phyloP scores from a whole-genome alignment of 2,797 vertebrate genomes.

The Iguana delicatissima region DNA sequence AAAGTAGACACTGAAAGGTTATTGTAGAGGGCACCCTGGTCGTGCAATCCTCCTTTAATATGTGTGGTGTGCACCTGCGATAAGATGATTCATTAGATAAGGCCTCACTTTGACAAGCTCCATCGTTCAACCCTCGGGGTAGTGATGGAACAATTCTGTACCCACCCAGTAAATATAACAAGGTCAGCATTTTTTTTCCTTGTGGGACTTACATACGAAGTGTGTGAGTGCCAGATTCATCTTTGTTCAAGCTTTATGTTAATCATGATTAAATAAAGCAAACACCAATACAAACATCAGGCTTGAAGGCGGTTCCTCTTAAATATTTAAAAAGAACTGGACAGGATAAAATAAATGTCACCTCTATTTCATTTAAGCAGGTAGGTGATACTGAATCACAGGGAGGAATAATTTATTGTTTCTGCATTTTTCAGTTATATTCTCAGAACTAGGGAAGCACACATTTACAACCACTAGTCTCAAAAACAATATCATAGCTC shows the following conservation, averaged over 20 bases:
- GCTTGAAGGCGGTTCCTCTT: constrained; percentile 29
- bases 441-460: background rate
- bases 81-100: constrained; percentile 99
- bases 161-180: constrained; percentile 96
- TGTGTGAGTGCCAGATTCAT: constrained; percentile 78
- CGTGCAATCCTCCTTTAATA: constrained; percentile 95
- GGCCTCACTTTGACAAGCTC: constrained; percentile 94
- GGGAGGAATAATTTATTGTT: background rate
- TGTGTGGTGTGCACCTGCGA: constrained; percentile 95
- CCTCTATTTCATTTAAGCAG: constrained; percentile 16
- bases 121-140: constrained; percentile 98
- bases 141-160: constrained; percentile 98
- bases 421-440: constrained; percentile 23
- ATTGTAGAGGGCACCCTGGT: constrained; percentile 92
- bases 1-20: constrained; percentile 91
- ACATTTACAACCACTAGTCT: constrained; percentile 6
- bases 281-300: constrained; percentile 27
- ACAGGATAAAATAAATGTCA: constrained; percentile 5
- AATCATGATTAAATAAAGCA: constrained; percentile 45
- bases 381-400: constrained; percentile 27
- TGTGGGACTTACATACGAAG: constrained; percentile 71
- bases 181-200: constrained; percentile 94
- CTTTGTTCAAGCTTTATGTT: constrained; percentile 83
- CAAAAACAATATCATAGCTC: constrained; percentile 17
- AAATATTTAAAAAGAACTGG: constrained; percentile 46